A percentile compares a stretch with the other conserved stretches of the same genome.
Conservation (phyloP, 2,113 vertebrate species). For the Poeciliopsis prolifica region DNA sequence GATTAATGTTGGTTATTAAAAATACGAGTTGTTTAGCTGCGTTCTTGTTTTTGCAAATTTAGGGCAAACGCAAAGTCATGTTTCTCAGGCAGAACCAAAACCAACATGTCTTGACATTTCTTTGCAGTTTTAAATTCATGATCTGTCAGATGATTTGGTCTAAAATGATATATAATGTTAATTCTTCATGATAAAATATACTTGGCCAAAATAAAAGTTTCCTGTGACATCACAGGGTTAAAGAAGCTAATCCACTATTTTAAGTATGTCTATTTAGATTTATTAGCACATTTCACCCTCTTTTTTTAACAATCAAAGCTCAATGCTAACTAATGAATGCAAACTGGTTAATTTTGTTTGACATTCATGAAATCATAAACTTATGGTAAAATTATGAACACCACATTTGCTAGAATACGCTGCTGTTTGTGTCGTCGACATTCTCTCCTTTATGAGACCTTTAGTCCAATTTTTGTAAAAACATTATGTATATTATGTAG, state of each 20-base stretch:
- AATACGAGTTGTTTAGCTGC: constrained; percentile 4
- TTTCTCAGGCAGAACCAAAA: too few species aligned
- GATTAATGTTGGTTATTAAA: constrained; percentile 28
- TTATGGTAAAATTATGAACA: background rate
- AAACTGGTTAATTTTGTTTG: background rate
- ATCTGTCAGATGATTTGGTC: too few species aligned
- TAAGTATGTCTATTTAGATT: background rate
- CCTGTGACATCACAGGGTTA: background rate
- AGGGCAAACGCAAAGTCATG: too few species aligned
- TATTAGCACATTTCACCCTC: background rate
- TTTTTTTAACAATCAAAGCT: background rate
- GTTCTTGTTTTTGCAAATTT: background rate
- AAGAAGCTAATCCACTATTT: background rate
- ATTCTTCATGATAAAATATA: background rate
- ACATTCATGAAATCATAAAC: background rate
- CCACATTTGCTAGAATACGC: background rate
- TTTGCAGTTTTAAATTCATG: too few species aligned
- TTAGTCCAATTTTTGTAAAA: background rate
- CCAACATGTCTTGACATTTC: too few species aligned
- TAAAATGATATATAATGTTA: background rate
- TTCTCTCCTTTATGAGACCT: background rate
- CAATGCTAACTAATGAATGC: background rate
- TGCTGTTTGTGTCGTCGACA: background rate
- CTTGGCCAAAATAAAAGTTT: too few species aligned
- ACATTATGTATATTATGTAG: background rate